Base-by-base conservation (phyloP, 2,797 vertebrate genomes). In the Otolemur crassicaudatus region DNA sequence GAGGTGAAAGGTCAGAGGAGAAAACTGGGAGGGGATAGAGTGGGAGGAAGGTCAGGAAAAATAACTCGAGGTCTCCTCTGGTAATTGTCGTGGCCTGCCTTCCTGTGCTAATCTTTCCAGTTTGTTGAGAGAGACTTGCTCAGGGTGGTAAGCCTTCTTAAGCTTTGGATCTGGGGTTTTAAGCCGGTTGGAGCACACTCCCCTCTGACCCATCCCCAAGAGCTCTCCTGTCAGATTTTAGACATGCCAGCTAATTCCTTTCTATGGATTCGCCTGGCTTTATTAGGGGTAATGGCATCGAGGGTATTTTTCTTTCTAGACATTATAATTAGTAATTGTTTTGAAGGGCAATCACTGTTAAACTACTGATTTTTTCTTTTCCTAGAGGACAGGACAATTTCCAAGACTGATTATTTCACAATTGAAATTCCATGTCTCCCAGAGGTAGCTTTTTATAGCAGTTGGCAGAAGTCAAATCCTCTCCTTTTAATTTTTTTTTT, bases 261-360 rank as follows among this genome's bases (percentile, higher is more conserved):
- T 67, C 94, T 95, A 96, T 94, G 95, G 98, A 97, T 97, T 94
- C 1, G 75, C 91, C 49, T 37, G 67, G 75, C 93, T 97, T 94
- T 96, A 92, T 97, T 97, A 95, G 92, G 91, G 88, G 85, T 92
- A 94, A 91, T 84, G 93, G 97, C 97, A 85, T 94, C 95, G 1
- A 96, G 97, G 97, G 98, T 93, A 92, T 97, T 96, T 97, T 97
- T 97, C 97, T 97, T 97, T 97, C 97, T 96, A 95, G 97, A 96
- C 94, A 77, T 97, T 98, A 97, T 98, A 98, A 98, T 98, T 98
- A 98, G 97, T 97, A 96, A 98, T 96, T 98, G 97, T 98, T 98
- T 98, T 97, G 97, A 98, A 98, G 98, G 97, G 96, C 96, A 98
- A 95, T 96, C 19, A 2, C 96, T 91, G 92, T 97, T 97, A 97